Percentiles rank a stretch among this genome's conserved stretches.
Evolutionary conservation across 2,797 vertebrate species (phyloP).

Genomic region (Florisuga fusca): DNA sequence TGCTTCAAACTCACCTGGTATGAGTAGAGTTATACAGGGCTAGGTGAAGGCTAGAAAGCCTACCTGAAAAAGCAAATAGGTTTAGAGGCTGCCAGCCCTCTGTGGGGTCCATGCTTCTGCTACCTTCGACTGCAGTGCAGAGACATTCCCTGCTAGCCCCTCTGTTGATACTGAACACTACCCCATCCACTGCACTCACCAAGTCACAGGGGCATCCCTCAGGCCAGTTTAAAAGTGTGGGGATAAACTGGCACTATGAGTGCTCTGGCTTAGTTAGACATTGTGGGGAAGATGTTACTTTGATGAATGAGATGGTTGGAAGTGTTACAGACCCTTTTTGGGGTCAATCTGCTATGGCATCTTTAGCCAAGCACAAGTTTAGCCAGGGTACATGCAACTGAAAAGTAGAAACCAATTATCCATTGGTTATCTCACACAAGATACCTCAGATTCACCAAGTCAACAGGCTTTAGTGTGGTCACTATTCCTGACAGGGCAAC

Average conservation of each 20-base stretch:
- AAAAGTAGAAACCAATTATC: background rate
- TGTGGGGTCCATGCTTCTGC: background rate
- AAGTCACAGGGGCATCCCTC: background rate
- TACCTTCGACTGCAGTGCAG: background rate
- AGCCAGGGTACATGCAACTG: background rate
- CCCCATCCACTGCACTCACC: background rate
- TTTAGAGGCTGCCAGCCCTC: background rate
- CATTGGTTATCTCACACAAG: background rate
- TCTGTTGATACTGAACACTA: background rate
- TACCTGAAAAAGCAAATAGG: background rate
- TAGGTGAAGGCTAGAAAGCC: background rate
- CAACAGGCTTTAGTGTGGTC: background rate
- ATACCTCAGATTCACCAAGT: background rate
- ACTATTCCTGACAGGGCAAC: background rate
- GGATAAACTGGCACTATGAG: background rate
- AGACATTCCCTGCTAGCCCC: accelerated
- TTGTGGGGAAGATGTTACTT: background rate
- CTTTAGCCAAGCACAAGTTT: background rate
- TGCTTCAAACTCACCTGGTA: background rate
- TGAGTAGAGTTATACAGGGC: background rate
- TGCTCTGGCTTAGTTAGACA: background rate
- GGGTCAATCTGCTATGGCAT: background rate
- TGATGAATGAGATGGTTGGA: background rate
- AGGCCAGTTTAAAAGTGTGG: background rate
- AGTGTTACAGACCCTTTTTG: background rate